phyloP scores from a whole-genome alignment of 2,888 invertebrate genomes.

The Ophion ellenae region DNA sequence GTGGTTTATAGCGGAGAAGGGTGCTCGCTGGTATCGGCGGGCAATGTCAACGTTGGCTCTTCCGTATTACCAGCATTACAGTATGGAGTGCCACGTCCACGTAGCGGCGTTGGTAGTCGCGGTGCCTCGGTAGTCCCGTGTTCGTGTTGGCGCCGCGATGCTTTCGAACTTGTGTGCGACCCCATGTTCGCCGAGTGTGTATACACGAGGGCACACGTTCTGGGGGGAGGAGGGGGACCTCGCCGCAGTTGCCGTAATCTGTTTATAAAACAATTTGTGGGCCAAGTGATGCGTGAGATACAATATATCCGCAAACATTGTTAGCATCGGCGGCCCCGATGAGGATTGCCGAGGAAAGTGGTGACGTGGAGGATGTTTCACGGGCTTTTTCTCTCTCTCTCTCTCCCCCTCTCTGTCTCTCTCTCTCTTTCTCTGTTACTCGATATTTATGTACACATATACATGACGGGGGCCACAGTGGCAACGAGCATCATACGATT shows the following conservation, averaged over 20 bases:
- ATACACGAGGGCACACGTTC: conserved; percentile 69
- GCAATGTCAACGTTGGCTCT: conserved; percentile 51
- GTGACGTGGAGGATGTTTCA: conserved; percentile 64
- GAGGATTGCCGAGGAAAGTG: conserved; percentile 81
- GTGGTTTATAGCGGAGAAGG: conserved; percentile 27
- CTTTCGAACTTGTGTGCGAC: conserved; percentile 33
- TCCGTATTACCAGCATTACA: conserved; percentile 60
- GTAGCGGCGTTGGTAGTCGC: conserved; percentile 26
- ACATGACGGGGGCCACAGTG: conserved; percentile 36
- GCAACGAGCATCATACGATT: conserved; percentile 18
- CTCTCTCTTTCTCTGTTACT: neutral
- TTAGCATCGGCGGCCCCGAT: conserved; percentile 83
- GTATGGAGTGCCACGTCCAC: conserved; percentile 60
- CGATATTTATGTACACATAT: neutral
- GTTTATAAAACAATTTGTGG: conserved; percentile 93
- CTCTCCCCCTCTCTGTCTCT: neutral
- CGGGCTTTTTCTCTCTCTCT: conserved; percentile 27
- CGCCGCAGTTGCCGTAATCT: conserved; percentile 88
- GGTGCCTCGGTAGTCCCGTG: conserved; percentile 46
- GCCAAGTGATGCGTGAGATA: conserved; percentile 88
- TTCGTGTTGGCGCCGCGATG: conserved; percentile 40
- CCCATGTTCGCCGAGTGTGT: conserved; percentile 40
- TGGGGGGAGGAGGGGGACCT: conserved; percentile 84
- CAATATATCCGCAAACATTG: conserved; percentile 84
- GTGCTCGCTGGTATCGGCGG: conserved; percentile 55